Percentiles rank a stretch among this genome's conserved stretches.
Conservation (phyloP, 2,888 invertebrate species). For the Torymus aiolomorphi region DNA sequence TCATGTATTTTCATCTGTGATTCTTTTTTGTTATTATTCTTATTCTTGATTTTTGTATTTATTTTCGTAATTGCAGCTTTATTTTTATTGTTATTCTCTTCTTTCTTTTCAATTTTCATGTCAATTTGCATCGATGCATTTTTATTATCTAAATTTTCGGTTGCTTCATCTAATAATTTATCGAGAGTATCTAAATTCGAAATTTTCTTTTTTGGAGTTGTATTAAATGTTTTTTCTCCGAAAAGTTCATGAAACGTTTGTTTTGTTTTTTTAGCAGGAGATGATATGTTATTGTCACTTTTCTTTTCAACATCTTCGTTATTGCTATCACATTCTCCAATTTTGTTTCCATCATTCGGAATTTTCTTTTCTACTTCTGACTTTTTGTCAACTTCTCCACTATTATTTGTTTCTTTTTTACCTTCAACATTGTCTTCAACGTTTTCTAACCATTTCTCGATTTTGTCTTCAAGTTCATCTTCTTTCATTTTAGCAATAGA, state of each 20-base stretch:
- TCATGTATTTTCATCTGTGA: conserved; percentile 48
- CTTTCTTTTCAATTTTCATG: conserved; percentile 37
- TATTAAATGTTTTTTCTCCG: conserved; percentile 11
- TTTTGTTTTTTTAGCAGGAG: conserved; percentile 37
- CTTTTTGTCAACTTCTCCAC: not conserved
- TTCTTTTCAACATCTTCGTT: not conserved
- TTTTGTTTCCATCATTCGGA: conserved; percentile 5
- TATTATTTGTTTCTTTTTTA: conserved; percentile 23
- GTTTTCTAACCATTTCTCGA: conserved; percentile 62
- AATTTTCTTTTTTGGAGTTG: conserved; percentile 35
- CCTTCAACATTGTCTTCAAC: conserved; percentile 58
- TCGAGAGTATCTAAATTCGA: conserved; percentile 43
- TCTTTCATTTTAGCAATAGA: conserved; percentile 59
- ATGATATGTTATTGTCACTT: not conserved
- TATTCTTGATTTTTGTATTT: not conserved
- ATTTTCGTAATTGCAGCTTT: not conserved
- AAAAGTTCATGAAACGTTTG: conserved; percentile 47
- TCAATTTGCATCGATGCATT: conserved; percentile 45
- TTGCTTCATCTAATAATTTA: conserved; percentile 38
- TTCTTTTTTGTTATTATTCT: conserved; percentile 17
- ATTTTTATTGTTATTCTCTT: not conserved
- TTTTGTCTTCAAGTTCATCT: conserved; percentile 59
- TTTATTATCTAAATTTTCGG: not conserved
- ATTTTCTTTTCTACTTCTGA: conserved; percentile 28
- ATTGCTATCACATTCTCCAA: not conserved